Evolutionary conservation across 2,113 vertebrate genomes (phyloP).

Genomic region (Leucosticte australis): DNA sequence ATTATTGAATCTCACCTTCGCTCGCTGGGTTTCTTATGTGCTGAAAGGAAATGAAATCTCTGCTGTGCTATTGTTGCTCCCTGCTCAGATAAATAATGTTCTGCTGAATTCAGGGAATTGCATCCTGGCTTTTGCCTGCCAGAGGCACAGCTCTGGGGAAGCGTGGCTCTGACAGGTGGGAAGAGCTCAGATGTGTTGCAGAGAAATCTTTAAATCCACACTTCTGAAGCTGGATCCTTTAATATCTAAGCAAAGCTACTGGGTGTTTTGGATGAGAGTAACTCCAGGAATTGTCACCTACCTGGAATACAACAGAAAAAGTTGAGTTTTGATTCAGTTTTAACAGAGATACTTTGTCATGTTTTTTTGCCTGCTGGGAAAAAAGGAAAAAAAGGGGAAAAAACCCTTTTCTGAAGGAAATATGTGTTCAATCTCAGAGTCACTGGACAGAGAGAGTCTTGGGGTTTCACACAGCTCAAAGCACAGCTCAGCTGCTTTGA

Average conservation of each 20-base stretch:
- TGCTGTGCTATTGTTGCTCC: constrained; percentile 9
- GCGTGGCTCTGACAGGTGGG: neutral
- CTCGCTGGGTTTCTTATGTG: neutral
- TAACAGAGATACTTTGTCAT: neutral
- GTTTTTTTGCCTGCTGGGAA: neutral
- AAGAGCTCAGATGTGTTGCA: neutral
- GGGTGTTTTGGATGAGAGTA: neutral
- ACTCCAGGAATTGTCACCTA: neutral
- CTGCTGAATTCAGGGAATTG: neutral
- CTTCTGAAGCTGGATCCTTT: neutral
- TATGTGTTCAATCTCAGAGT: neutral
- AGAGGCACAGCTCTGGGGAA: neutral
- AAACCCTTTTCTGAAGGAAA: neutral
- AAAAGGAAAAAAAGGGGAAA: neutral
- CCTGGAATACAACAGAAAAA: neutral
- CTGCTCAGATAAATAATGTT: neutral
- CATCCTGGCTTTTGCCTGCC: neutral
- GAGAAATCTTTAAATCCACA: neutral
- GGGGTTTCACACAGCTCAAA: neutral
- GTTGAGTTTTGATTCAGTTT: neutral
- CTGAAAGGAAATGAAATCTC: constrained; percentile 50
- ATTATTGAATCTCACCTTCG: neutral
- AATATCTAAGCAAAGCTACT: neutral
- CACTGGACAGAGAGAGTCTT: neutral
- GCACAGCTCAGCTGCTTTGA: neutral